Percentiles rank a stretch among this genome's conserved stretches.
phyloP scores from a whole-genome alignment of 2,113 vertebrate species.

The Sitta europaea region DNA sequence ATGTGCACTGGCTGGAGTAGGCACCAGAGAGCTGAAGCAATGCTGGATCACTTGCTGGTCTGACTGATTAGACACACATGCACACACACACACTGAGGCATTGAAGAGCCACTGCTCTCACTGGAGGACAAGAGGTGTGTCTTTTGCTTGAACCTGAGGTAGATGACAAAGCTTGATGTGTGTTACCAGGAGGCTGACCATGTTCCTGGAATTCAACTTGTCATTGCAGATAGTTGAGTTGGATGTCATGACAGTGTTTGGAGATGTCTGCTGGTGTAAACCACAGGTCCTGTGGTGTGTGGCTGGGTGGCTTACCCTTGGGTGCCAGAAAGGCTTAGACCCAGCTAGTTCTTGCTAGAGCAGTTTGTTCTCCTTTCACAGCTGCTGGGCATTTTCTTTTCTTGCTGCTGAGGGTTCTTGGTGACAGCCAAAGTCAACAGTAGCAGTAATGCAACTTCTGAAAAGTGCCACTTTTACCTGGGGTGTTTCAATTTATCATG shows the following conservation, averaged over 20 bases:
- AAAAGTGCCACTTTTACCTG: neutral
- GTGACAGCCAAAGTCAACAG: neutral
- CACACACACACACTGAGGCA: neutral
- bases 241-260: neutral
- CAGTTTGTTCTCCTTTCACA: neutral
- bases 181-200: neutral
- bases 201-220: neutral
- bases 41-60: neutral
- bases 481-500: neutral
- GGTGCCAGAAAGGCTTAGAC: neutral
- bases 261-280: neutral
- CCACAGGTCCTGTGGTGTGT: neutral
- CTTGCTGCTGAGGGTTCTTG: neutral
- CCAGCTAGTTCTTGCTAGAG: neutral
- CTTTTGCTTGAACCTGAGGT: accelerated
- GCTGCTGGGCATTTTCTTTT: neutral
- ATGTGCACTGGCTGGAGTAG: neutral
- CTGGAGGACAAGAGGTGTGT: neutral
- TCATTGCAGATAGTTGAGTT: neutral
- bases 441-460: neutral
- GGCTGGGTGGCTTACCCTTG: neutral
- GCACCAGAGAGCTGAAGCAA: neutral
- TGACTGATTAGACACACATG: neutral
- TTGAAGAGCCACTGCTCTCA: neutral
- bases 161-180: neutral